Conservation (phyloP, 2,113 vertebrate species). For the Tupaia tana region DNA sequence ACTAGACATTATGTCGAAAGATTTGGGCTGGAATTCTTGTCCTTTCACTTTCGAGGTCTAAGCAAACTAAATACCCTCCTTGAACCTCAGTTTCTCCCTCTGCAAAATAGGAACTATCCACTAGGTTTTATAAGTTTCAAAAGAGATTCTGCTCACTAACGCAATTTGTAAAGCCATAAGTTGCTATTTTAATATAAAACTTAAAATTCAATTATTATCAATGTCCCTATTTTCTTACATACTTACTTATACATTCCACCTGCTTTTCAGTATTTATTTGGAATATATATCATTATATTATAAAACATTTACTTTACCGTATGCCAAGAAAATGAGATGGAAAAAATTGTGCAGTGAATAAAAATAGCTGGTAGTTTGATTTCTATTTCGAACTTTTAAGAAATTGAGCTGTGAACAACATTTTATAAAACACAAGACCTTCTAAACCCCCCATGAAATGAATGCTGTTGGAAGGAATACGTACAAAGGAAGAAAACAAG, state of each 20-base stretch:
- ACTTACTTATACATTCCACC: background rate
- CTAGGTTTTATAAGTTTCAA: background rate
- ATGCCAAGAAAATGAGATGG: background rate
- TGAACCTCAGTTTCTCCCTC: background rate
- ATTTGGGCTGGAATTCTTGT: background rate
- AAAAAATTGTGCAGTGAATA: background rate
- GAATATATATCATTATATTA: background rate
- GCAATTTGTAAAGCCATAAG: background rate
- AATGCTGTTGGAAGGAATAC: background rate
- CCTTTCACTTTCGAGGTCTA: background rate
- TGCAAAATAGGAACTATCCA: background rate
- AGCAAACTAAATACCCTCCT: background rate
- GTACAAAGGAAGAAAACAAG: background rate
- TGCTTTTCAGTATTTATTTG: background rate
- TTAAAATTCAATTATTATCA: background rate
- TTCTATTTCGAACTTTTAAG: slow-evolving; percentile 43
- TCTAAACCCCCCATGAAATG: background rate
- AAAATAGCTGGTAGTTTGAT: slow-evolving; percentile 46
- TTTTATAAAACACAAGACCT: slow-evolving; percentile 37
- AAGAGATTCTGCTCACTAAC: background rate
- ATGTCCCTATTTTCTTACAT: background rate
- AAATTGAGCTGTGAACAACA: slow-evolving; percentile 26
- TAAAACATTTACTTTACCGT: background rate
- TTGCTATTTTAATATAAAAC: background rate
- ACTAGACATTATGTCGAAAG: background rate